A percentile compares a stretch with the other conserved stretches of the same genome.
phyloP scores from a whole-genome alignment of 2,888 invertebrate species.

The Diaphora mendica region DNA sequence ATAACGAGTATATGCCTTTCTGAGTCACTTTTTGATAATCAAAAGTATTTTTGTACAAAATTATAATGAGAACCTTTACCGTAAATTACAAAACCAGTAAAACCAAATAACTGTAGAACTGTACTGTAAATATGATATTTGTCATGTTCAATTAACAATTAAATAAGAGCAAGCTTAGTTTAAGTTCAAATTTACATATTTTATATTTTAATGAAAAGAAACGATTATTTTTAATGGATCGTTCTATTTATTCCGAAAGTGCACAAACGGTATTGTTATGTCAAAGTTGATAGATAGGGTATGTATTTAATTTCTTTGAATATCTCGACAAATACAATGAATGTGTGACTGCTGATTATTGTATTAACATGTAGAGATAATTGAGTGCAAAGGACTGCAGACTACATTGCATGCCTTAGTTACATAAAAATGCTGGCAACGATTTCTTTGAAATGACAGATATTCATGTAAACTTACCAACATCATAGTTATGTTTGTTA shows the following conservation, averaged over 20 bases:
- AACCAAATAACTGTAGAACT: not conserved
- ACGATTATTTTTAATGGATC: not conserved
- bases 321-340: conserved; percentile 32
- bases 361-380: conserved; percentile 52
- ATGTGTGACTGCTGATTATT: conserved; percentile 45
- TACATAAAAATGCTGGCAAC: conserved; percentile 63
- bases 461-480: conserved; percentile 43
- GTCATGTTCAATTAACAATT: not conserved
- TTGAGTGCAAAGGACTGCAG: conserved; percentile 56
- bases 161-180: not conserved
- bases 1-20: not conserved
- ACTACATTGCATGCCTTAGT: conserved; percentile 77
- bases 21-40: too few species aligned
- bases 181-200: not conserved
- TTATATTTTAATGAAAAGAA: not conserved
- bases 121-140: not conserved
- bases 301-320: not conserved
- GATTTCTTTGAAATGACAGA: conserved; percentile 28
- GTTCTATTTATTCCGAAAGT: not conserved
- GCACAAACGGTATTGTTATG: not conserved
- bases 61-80: not conserved
- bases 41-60: not conserved
- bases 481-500: conserved; percentile 58
- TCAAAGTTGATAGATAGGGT: not conserved
- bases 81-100: not conserved